Conservation (phyloP, 2,797 vertebrate species). For the Malacoctenus gilli region DNA sequence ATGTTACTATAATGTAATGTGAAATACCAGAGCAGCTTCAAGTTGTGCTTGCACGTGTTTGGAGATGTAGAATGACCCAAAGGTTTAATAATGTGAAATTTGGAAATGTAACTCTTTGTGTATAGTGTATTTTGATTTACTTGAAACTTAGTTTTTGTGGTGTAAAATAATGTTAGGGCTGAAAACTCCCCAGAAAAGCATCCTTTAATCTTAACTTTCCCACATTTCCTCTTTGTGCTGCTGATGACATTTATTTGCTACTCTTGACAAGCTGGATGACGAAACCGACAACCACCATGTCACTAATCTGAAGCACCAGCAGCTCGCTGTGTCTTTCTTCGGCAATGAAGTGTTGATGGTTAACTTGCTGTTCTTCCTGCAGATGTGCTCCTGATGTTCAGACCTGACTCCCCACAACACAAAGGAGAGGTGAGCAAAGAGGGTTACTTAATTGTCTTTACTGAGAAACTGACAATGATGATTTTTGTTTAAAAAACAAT, state of each 20-base stretch:
- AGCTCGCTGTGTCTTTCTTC: accelerated
- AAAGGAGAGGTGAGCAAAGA: too few relatives aligned
- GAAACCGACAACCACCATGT: constrained; percentile 85
- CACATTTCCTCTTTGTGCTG: constrained; percentile 69
- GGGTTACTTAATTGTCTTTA: too few relatives aligned
- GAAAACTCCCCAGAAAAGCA: constrained; percentile 21
- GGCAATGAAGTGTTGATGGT: background rate
- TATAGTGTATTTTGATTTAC: too few relatives aligned
- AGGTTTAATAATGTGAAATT: too few relatives aligned
- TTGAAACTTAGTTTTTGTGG: too few relatives aligned
- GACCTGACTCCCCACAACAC: too few relatives aligned
- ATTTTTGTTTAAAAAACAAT: constrained; percentile 81
- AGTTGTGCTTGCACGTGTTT: too few relatives aligned
- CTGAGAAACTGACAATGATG: constrained; percentile 92
- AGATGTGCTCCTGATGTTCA: constrained; percentile 13
- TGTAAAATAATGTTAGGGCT: too few relatives aligned
- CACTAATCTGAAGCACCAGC: constrained; percentile 84
- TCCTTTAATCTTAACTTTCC: constrained; percentile 2
- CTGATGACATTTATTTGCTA: constrained; percentile 98
- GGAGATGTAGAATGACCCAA: too few relatives aligned
- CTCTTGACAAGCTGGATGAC: constrained; percentile 91
- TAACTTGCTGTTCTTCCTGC: constrained; percentile 2
- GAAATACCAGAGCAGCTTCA: too few relatives aligned
- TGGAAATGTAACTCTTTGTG: too few relatives aligned
- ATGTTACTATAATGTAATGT: too few relatives aligned